Conservation (phyloP, 1,140 invertebrate genomes). For the Samia ricini region DNA sequence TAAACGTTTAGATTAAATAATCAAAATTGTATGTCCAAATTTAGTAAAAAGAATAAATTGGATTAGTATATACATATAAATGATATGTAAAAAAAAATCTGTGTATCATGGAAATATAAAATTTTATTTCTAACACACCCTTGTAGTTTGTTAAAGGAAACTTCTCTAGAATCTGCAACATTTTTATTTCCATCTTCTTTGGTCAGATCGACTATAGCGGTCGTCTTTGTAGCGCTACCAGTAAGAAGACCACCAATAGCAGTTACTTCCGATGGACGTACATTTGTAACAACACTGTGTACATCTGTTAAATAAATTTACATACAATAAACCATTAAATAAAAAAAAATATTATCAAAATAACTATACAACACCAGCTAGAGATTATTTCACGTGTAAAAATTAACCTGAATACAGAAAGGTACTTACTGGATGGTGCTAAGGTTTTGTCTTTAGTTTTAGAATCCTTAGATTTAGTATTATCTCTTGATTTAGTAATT, state of each 20-base stretch:
- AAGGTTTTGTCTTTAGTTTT: conserved; percentile 70
- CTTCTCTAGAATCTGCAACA: conserved; percentile 83
- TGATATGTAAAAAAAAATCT: too few relatives aligned
- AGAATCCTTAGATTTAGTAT: conserved; percentile 47
- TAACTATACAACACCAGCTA: background rate
- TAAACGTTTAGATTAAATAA: too few relatives aligned
- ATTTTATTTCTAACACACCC: conserved; percentile 53
- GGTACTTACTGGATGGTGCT: conserved; percentile 65
- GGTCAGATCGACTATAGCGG: conserved; percentile 80
- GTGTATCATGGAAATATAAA: too few relatives aligned
- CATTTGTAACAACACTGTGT: conserved; percentile 71
- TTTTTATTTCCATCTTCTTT: conserved; percentile 78
- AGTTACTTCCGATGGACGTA: conserved; percentile 81
- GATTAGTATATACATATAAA: too few relatives aligned
- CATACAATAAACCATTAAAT: too few relatives aligned
- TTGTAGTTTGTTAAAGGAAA: conserved; percentile 87
- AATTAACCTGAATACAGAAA: too few relatives aligned
- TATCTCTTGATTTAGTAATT: conserved; percentile 51
- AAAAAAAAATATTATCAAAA: background rate
- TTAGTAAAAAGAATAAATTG: too few relatives aligned
- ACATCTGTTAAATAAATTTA: conserved; percentile 50
- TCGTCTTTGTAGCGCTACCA: conserved; percentile 75
- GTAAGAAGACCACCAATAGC: conserved; percentile 83
- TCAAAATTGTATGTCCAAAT: too few relatives aligned
- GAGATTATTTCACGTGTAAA: too few relatives aligned